phyloP scores from a whole-genome alignment of 2,888 invertebrate genomes.

The Augiades crinisus region DNA sequence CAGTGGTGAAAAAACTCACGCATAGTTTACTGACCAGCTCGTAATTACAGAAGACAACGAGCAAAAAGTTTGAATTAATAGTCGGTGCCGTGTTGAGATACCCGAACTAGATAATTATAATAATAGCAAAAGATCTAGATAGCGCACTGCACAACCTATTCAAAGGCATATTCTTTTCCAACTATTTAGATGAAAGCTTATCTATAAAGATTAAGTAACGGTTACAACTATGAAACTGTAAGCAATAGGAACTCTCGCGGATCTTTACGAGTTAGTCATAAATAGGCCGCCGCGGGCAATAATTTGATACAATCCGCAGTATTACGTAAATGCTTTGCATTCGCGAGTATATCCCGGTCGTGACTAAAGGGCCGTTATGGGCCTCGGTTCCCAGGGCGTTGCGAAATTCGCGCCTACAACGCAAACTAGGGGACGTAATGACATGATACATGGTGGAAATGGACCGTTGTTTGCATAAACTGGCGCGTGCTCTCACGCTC shows the following conservation, averaged over 20 bases:
- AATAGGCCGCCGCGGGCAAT: constrained; percentile 54
- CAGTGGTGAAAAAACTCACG: constrained; percentile 15
- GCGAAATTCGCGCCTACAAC: constrained; percentile 48
- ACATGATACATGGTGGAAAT: constrained; percentile 59
- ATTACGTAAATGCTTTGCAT: constrained; percentile 55
- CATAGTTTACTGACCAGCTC: constrained; percentile 7
- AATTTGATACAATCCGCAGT: constrained; percentile 51
- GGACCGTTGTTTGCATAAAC: constrained; percentile 66
- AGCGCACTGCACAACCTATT: constrained; percentile 6
- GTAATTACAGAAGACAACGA: background rate
- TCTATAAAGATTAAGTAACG: constrained; percentile 11
- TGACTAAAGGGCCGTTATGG: constrained; percentile 58
- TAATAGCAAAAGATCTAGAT: background rate
- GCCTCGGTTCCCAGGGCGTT: constrained; percentile 58
- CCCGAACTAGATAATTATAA: constrained; percentile 4
- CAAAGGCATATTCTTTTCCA: constrained; percentile 17
- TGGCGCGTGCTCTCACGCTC: constrained; percentile 57
- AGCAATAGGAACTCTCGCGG: constrained; percentile 1
- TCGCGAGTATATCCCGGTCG: constrained; percentile 55
- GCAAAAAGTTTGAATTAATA: constrained; percentile 1
- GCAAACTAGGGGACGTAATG: constrained; percentile 53
- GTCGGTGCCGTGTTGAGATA: background rate
- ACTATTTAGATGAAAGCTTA: constrained; percentile 17
- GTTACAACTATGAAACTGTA: constrained; percentile 13
- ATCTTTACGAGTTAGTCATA: constrained; percentile 47